phyloP scores from a whole-genome alignment of 2,797 vertebrate genomes.

The Euthynnus affinis region DNA sequence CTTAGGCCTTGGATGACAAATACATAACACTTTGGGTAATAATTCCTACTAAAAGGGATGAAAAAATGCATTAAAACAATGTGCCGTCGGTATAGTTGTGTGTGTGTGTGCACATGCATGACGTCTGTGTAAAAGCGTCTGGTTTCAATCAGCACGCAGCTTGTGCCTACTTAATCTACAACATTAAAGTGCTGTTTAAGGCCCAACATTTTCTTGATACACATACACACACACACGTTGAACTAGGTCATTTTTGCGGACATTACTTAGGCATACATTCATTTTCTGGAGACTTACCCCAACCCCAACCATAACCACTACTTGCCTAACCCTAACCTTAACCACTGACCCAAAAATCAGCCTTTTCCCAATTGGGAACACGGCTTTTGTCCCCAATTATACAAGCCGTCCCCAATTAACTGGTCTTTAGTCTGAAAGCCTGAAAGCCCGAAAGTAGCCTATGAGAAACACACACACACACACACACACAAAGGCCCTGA shows the following conservation, averaged over 20 bases:
- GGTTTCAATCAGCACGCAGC: constrained; percentile 75
- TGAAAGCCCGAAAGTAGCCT: too few species aligned
- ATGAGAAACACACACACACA: too few species aligned
- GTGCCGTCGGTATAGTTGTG: constrained; percentile 24
- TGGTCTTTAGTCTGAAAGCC: too few species aligned
- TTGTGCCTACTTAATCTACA: constrained; percentile 67
- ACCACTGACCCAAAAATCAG: too few species aligned
- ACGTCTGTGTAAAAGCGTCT: constrained; percentile 62
- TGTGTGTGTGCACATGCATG: constrained; percentile 17
- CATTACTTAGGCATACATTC: too few species aligned
- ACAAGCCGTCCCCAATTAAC: too few species aligned
- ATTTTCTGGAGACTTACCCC: too few species aligned
- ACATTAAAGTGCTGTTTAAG: constrained; percentile 69
- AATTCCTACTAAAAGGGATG: constrained; percentile 25
- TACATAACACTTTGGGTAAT: constrained; percentile 4
- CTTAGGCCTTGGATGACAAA: constrained; percentile 8
- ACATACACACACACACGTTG: constrained; percentile 2
- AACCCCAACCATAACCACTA: too few species aligned
- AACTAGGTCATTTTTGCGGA: too few species aligned
- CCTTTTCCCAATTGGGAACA: too few species aligned
- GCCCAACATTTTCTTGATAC: constrained; percentile 48
- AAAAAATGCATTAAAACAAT: constrained; percentile 46
- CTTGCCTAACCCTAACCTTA: too few species aligned
- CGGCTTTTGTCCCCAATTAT: too few species aligned
- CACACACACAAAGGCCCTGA: constrained; percentile 8